Percentiles rank a stretch among this genome's conserved stretches.
Conservation (phyloP, 2,888 invertebrate species). For the Drosophila flavopinicola region DNA sequence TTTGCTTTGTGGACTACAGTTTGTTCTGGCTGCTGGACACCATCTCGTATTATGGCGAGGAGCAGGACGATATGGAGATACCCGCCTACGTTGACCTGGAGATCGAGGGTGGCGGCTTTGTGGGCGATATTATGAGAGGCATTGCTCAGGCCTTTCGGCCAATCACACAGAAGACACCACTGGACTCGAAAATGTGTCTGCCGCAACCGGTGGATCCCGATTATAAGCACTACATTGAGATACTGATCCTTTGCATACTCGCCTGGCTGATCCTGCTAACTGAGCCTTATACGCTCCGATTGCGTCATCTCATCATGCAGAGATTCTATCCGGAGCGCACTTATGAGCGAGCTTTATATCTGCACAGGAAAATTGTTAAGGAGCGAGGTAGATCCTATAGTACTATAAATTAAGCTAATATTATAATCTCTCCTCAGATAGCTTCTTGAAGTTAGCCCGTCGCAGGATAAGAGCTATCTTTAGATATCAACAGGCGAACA, state of each 20-base stretch:
- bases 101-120: constrained; percentile 88
- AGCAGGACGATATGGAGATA: constrained; percentile 85
- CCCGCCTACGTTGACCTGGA: constrained; percentile 86
- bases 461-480: constrained; percentile 88
- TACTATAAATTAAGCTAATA: no score
- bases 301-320: constrained; percentile 91
- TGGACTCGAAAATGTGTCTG: constrained; percentile 89
- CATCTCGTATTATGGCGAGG: constrained; percentile 85
- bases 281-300: constrained; percentile 92
- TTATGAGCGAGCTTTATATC: constrained; percentile 90
- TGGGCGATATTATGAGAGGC: constrained; percentile 88
- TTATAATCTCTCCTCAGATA: constrained; percentile 76
- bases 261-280: constrained; percentile 89
- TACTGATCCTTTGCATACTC: constrained; percentile 86
- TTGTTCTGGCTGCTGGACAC: constrained; percentile 90
- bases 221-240: constrained; percentile 87
- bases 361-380: constrained; percentile 91
- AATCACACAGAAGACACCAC: constrained; percentile 84
- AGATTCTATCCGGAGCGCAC: constrained; percentile 91
- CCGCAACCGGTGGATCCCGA: constrained; percentile 90
- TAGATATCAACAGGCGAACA: constrained; percentile 73
- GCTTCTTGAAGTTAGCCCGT: constrained; percentile 90
- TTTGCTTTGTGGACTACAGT: constrained; percentile 91
- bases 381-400: constrained; percentile 85
- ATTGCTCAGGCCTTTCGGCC: constrained; percentile 87